A percentile compares a stretch with the other conserved stretches of the same genome.
phyloP scores from a whole-genome alignment of 2,888 invertebrate genomes.

The Sphaerophoria taeniata region DNA sequence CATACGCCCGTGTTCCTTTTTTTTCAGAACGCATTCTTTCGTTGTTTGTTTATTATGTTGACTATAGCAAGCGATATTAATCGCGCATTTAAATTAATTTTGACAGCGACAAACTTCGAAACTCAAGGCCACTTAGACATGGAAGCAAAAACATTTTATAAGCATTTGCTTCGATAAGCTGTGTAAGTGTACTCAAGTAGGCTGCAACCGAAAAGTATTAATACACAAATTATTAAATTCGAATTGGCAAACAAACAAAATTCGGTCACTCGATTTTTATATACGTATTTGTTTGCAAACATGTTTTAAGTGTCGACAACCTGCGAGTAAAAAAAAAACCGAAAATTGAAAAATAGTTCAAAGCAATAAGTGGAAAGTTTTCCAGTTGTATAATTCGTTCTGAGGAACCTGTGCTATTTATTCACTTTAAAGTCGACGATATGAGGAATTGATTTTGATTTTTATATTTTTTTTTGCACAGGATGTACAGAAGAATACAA shows the following conservation, averaged over 20 bases:
- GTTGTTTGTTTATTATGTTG: neutral
- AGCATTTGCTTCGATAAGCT: neutral
- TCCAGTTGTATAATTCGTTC: neutral
- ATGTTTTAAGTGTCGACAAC: neutral
- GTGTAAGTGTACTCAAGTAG: neutral
- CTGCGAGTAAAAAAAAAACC: neutral
- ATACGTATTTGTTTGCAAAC: too few species aligned
- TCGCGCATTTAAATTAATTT: constrained; percentile 1
- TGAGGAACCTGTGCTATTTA: too few species aligned
- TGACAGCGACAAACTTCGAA: neutral
- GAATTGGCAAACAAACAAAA: too few species aligned
- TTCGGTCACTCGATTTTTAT: too few species aligned
- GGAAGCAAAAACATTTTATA: neutral
- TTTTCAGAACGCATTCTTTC: neutral
- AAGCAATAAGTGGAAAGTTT: constrained; percentile 13
- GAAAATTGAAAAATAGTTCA: neutral
- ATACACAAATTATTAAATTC: too few species aligned
- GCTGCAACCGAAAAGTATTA: too few species aligned
- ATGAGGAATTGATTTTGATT: too few species aligned
- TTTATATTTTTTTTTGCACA: too few species aligned
- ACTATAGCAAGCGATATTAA: neutral
- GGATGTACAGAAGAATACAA: too few species aligned
- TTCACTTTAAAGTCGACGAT: too few species aligned
- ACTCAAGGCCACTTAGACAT: neutral
- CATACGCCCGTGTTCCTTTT: neutral